phyloP scores from a whole-genome alignment of 2,888 invertebrate genomes.

The Caenorhabditis japonica region DNA sequence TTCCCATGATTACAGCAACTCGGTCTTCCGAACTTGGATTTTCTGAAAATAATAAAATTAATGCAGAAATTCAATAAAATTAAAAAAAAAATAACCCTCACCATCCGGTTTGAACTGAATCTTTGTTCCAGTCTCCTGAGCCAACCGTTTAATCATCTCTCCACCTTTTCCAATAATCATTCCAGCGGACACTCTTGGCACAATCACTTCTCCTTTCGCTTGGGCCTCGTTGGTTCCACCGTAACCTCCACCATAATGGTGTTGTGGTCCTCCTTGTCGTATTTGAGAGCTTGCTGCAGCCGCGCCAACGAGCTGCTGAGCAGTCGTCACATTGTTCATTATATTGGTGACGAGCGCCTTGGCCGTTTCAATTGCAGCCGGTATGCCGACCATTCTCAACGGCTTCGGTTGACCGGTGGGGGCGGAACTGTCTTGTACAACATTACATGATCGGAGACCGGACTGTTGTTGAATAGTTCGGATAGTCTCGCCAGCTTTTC shows the following conservation, averaged over 20 bases:
- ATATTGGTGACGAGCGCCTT: constrained; percentile 34
- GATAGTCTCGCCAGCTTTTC: constrained; percentile 97
- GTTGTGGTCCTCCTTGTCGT: background rate
- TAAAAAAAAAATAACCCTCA: background rate
- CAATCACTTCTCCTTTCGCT: constrained; percentile 79
- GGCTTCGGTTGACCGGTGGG: constrained; percentile 91
- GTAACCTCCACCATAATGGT: constrained; percentile 2
- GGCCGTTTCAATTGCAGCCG: constrained; percentile 78
- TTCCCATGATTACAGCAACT: constrained; percentile 89
- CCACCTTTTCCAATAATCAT: constrained; percentile 97
- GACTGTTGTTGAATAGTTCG: constrained; percentile 90
- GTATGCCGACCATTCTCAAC: constrained; percentile 92
- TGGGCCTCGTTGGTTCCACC: constrained; percentile 13
- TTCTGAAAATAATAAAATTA: constrained; percentile 75
- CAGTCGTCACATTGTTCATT: constrained; percentile 15
- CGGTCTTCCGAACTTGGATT: constrained; percentile 90
- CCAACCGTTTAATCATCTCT: constrained; percentile 97
- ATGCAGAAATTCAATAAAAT: too few relatives aligned
- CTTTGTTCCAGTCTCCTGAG: constrained; percentile 91
- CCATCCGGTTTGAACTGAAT: constrained; percentile 88
- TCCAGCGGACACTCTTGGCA: constrained; percentile 92
- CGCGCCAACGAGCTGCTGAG: background rate
- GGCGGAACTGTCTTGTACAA: constrained; percentile 91
- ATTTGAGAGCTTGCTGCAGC: too few relatives aligned
- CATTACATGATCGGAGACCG: constrained; percentile 94